A percentile compares a stretch with the other conserved stretches of the same genome.
Evolutionary conservation across 2,888 invertebrate species (phyloP).

Genomic region (Coelinius sp.): DNA sequence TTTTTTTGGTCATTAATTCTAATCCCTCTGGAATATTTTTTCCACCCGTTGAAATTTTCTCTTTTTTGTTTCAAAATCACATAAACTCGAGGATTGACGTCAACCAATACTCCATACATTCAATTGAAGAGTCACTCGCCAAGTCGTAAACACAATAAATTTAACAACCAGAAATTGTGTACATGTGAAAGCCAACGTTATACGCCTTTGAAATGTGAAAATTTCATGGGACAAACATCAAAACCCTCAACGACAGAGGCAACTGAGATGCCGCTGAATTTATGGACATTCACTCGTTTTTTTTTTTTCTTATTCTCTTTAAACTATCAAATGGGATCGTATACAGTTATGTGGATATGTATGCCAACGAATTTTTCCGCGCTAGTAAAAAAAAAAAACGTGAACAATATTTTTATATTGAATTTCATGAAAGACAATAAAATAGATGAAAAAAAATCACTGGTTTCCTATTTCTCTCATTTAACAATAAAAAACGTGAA

Average conservation of each 20-base stretch:
- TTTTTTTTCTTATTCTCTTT: background rate
- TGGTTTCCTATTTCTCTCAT: background rate
- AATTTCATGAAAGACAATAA: background rate
- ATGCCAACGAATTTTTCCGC: background rate
- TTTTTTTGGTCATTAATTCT: background rate
- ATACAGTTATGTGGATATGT: background rate
- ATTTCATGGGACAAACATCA: conserved; percentile 5
- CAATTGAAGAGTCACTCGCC: background rate
- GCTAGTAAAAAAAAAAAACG: background rate
- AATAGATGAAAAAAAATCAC: background rate
- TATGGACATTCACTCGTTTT: background rate
- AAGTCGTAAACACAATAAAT: background rate
- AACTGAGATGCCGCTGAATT: conserved; percentile 9
- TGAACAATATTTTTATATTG: background rate
- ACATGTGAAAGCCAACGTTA: background rate
- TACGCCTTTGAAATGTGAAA: conserved; percentile 7
- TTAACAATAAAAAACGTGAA: no score
- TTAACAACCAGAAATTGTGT: background rate
- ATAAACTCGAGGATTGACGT: background rate
- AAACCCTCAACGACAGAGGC: background rate
- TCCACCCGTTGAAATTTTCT: background rate
- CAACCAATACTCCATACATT: background rate
- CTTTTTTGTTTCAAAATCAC: background rate
- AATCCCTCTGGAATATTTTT: background rate
- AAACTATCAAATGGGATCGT: background rate